phyloP scores from a whole-genome alignment of 2,888 invertebrate genomes.

The Ferdinandea cuprea region DNA sequence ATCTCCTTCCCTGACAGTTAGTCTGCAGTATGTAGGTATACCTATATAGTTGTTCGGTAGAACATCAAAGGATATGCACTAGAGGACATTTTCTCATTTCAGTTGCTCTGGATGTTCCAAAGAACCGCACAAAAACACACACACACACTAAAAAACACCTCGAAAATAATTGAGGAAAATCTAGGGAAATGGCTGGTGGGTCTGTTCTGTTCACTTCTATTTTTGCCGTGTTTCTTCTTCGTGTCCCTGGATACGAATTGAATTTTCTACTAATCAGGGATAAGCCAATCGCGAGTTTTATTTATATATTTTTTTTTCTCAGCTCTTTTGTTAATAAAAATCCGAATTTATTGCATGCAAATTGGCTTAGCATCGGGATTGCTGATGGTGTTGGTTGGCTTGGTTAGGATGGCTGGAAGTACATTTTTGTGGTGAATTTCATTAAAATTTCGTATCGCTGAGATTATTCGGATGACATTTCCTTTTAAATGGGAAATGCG shows the following conservation, averaged over 20 bases:
- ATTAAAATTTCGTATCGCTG: conserved; percentile 11
- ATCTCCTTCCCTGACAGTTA: conserved; percentile 41
- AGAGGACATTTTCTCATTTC: conserved; percentile 23
- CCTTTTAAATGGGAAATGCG: no score
- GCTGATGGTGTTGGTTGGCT: no score
- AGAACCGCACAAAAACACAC: background rate
- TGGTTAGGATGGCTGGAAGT: background rate
- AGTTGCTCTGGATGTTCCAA: background rate
- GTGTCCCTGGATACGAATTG: conserved; percentile 39
- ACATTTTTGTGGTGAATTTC: conserved; percentile 11
- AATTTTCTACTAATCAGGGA: conserved; percentile 59
- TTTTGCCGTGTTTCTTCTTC: conserved; percentile 5
- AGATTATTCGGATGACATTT: no score
- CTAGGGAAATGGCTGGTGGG: background rate
- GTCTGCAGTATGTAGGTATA: background rate
- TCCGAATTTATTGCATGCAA: conserved; percentile 45
- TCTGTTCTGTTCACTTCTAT: conserved; percentile 13
- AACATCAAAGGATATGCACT: conserved; percentile 28
- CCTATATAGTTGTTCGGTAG: conserved; percentile 21
- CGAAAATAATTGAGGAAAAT: conserved; percentile 43
- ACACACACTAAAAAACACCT: background rate
- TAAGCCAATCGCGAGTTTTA: conserved; percentile 42
- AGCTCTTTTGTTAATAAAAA: conserved; percentile 16
- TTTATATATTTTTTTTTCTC: background rate
- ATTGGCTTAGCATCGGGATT: conserved; percentile 8